Base-by-base conservation (phyloP, 2,797 vertebrate species). In the Cyprinodon diabolis region DNA sequence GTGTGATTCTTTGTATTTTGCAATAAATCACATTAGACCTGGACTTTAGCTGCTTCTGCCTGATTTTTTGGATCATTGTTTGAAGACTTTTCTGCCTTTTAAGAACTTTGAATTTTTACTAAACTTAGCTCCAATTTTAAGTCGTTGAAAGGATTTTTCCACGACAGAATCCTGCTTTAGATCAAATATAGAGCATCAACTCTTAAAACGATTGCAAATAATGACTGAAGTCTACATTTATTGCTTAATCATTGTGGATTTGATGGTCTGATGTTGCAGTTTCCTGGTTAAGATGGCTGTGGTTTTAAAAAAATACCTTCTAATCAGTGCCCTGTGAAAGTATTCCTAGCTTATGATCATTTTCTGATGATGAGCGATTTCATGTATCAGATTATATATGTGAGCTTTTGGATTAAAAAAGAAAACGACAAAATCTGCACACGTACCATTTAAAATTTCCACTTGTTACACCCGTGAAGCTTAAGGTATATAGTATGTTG, bases 271-370 rank as follows among this genome's bases (percentile, higher is more conserved):
- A 43, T 74, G 45, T 60, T 6, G 51, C 63, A 70, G 62, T 69
- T 67, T 84, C 70, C 68, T 49, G 35, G 13, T 56, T 65, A 35
- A 57, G 45, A 1, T 55, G 51, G n/a, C 62, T 66, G 75, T 69
- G n/a, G 10, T 45, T 78, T 69, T n/a, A 13, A 10, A 43, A 19
- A 47, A 12, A 45, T 51, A 60, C 47, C 30, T 19, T 30, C 51
- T 7, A 40, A 10, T 51, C 15, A 73, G 48, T 15, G 12, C 1
- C 7, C 35, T 30, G 14, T 58, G 1, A 58, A 35, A 15, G 30
- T 35, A 14, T 21, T 40, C 17, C 4, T 6, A 17, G 4, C 49
- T 51, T 1, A 15, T 15, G 5, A 51, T 15, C 15, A 51, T 15
- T 51, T 51, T 51, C 4, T 51, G 14, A 48, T 48, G 47, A 17